A percentile compares a stretch with the other conserved stretches of the same genome.
Conservation (phyloP, 53 echinoderm and acorn worm species). For the Hippasteria phrygiana region DNA sequence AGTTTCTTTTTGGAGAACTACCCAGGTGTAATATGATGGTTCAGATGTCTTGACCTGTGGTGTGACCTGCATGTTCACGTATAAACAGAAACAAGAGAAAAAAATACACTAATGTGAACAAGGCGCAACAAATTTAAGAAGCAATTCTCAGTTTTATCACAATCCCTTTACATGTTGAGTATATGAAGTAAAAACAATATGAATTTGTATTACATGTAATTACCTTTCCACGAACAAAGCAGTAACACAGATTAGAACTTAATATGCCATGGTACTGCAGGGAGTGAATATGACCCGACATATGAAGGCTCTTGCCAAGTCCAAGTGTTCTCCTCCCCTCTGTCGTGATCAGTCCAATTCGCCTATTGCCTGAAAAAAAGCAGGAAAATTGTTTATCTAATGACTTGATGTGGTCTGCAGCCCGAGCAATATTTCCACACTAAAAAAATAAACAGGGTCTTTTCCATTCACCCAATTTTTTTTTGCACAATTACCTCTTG, state of each 20-base stretch:
- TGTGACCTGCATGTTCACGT: conserved; percentile 19
- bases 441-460: too few species aligned
- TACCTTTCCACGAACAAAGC: conserved; percentile 83
- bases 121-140: not conserved
- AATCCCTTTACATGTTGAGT: not conserved
- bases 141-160: not conserved
- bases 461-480: too few species aligned
- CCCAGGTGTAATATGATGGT: conserved; percentile 62
- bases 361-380: conserved; percentile 63
- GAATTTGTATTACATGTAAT: conserved; percentile 19
- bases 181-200: not conserved
- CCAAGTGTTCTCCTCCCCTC: conserved; percentile 70
- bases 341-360: conserved; percentile 66
- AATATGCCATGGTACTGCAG: conserved; percentile 76
- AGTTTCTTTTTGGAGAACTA: conserved; percentile 68
- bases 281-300: conserved; percentile 62
- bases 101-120: not conserved
- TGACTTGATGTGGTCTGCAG: too few species aligned
- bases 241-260: conserved; percentile 65
- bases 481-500: too few species aligned
- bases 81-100: not conserved
- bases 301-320: conserved; percentile 68
- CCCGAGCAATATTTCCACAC: not conserved
- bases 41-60: conserved; percentile 54
- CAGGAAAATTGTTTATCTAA: not conserved